Conservation (phyloP, 2,888 invertebrate species). For the Polia nebulosa region DNA sequence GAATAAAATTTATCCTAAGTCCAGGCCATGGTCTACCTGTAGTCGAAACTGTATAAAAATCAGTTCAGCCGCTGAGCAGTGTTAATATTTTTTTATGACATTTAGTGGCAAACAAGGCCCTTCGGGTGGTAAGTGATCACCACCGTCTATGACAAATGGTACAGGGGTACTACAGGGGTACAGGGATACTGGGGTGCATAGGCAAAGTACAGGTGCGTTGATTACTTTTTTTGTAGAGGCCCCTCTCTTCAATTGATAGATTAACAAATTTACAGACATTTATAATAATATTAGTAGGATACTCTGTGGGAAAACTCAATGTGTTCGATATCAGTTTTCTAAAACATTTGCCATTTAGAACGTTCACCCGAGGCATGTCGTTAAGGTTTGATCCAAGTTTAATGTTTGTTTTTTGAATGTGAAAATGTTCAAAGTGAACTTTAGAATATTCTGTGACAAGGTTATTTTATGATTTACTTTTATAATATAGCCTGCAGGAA, state of each 20-base stretch:
- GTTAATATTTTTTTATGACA: background rate
- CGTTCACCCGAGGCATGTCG: slow-evolving; percentile 38
- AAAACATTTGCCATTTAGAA: slow-evolving; percentile 52
- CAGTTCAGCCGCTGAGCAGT: background rate
- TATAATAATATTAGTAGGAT: background rate
- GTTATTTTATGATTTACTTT: slow-evolving; percentile 1
- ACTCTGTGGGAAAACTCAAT: slow-evolving; percentile 34
- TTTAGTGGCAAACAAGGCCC: background rate
- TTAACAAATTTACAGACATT: background rate
- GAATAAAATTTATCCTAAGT: background rate
- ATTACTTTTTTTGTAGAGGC: too few relatives aligned
- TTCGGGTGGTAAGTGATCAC: background rate
- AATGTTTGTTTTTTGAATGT: slow-evolving; percentile 31
- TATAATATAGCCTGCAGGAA: background rate
- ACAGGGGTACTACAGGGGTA: too few relatives aligned
- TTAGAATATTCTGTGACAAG: slow-evolving; percentile 1
- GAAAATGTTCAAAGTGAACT: slow-evolving; percentile 24
- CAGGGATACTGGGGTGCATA: too few relatives aligned
- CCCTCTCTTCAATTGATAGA: background rate
- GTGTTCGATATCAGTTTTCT: slow-evolving; percentile 53
- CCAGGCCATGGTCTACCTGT: background rate
- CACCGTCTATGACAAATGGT: background rate
- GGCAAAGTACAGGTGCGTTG: too few relatives aligned
- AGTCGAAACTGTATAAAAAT: background rate
- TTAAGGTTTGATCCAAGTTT: slow-evolving; percentile 33